These are phyloP conservation scores for Diorhabda elongata DNA, from an alignment of 1,140 invertebrate genomes.

Conservation along the genomic window DNA sequence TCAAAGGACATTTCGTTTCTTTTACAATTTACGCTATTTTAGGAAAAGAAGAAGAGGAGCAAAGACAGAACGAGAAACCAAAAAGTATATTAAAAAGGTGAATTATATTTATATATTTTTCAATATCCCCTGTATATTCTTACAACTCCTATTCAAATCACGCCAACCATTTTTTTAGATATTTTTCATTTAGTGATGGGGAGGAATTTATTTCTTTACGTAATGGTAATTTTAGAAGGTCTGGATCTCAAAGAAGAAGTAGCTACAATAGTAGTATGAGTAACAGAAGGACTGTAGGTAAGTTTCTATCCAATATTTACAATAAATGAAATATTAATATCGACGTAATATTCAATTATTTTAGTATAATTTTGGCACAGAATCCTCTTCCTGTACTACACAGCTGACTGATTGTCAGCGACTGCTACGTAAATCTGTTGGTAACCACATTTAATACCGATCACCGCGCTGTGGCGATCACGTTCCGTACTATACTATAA, in stretches of 20 bases:
- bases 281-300: slow-evolving; percentile 22
- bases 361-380: too few species aligned
- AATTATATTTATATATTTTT: background rate
- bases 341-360: too few species aligned
- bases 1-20: slow-evolving; percentile 67
- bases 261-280: slow-evolving; percentile 6
- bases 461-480: too few species aligned
- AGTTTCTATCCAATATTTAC: slow-evolving; percentile 25
- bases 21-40: slow-evolving; percentile 69
- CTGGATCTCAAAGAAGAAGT: slow-evolving; percentile 17
- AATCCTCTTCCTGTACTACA: too few species aligned
- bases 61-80: slow-evolving; percentile 29
- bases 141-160: too few species aligned
- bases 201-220: slow-evolving; percentile 21
- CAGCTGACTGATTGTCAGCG: too few species aligned
- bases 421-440: too few species aligned
- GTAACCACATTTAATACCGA: too few species aligned
- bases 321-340: too few species aligned
- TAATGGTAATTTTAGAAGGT: slow-evolving; percentile 18
- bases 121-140: too few species aligned
- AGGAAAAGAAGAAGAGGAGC: slow-evolving; percentile 51
- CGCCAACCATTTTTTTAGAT: background rate
- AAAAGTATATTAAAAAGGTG: slow-evolving; percentile 34
- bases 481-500: too few species aligned
- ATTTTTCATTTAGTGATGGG: slow-evolving; percentile 31